Evolutionary conservation across 2,888 invertebrate species (phyloP), one percentile per base, ranked within the genome.

Genomic region (Tholera decimalis): DNA sequence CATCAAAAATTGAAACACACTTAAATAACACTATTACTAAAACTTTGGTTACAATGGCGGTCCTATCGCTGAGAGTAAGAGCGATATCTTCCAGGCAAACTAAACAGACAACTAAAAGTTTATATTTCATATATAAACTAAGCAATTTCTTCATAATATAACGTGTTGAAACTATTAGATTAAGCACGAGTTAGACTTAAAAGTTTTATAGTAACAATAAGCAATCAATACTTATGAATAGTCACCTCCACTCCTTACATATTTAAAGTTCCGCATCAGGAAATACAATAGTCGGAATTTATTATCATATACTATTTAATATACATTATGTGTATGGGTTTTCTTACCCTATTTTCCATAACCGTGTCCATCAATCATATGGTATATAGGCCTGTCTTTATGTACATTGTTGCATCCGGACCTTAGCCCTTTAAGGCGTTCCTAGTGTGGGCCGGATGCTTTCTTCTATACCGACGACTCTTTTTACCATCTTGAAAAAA

Each of bases 181-280:
- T 33, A 15, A 15, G 6, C 35, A 35, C 35, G 35, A 35, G 35
- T 15, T 49, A 13, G 2, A 20, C 30, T 41, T 22, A 33, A n/a
- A 68, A 68, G 15, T 33, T 67, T 8, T n/a, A 33, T 33, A 13
- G 15, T 20, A 3, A 30, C 67, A 26, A 46, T 43, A 49, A 15
- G 20, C 24, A 44, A 37, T 33, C 8, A 30, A 41, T 46, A 4
- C 24, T 20, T 43, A 53, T 65, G 9, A 24, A 33, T 46, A 70
- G 3, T 63, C 30, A 50, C 39, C 41, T 24, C 41, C 50, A 50
- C 37, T 46, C 39, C 39, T 24, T n/a, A 22, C 18, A 72, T 13
- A 54, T 54, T 49, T 26, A 5, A 30, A 74, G 41, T 70, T 70
- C 75, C 75, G 75, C n/a, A 15, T 75, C n/a, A n/a, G 69, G 58